Evolutionary conservation across 2,113 vertebrate genomes (phyloP).

Genomic region (Procapra przewalskii): DNA sequence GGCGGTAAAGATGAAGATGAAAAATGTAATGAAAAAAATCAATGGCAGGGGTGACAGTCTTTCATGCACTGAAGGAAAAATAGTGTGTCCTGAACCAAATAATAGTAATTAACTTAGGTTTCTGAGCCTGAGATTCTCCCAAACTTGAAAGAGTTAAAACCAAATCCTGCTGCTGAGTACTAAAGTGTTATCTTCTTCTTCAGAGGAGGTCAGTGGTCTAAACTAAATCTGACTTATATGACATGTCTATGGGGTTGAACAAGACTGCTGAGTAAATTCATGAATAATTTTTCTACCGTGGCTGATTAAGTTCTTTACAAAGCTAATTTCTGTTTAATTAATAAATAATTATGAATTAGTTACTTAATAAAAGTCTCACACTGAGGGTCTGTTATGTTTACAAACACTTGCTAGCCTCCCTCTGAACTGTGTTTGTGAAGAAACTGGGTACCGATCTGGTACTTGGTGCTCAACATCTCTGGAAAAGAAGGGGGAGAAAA

Average conservation of each 20-base stretch:
- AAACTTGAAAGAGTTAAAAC: background rate
- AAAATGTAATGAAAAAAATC: background rate
- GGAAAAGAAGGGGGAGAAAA: background rate
- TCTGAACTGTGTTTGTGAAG: background rate
- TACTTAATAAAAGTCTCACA: background rate
- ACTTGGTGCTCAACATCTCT: background rate
- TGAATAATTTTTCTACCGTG: background rate
- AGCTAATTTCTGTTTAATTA: background rate
- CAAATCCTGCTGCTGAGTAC: background rate
- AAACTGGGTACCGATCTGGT: background rate
- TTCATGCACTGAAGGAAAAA: background rate
- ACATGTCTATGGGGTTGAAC: too few relatives aligned
- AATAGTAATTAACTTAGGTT: background rate
- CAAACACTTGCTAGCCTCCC: background rate
- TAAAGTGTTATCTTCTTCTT: background rate
- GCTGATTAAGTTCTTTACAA: background rate
- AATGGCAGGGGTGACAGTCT: background rate
- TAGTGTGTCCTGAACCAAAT: background rate
- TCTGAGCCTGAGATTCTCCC: background rate
- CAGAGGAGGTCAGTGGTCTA: background rate
- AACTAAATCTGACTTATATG: background rate
- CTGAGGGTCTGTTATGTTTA: background rate
- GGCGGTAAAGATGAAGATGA: background rate
- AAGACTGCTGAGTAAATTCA: background rate
- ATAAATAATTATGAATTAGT: background rate